Percentiles rank a stretch among this genome's conserved stretches.
Evolutionary conservation across 2,888 invertebrate genomes (phyloP).

Genomic region (Apeira syringaria): DNA sequence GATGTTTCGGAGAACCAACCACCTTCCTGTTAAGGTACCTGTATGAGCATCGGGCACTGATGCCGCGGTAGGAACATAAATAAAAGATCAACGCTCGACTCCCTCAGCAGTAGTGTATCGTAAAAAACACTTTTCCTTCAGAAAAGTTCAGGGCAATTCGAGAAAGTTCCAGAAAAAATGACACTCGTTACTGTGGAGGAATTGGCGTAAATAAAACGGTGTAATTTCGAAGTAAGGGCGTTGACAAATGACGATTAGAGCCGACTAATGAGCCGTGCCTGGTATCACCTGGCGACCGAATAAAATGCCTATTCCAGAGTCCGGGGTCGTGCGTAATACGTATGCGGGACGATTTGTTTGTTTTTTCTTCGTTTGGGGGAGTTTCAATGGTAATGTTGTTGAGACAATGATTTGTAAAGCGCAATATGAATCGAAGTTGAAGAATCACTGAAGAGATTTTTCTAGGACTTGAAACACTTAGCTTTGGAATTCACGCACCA

Average conservation of each 20-base stretch:
- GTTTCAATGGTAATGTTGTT: slow-evolving; percentile 19
- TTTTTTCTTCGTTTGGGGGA: slow-evolving; percentile 27
- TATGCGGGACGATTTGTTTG: slow-evolving; percentile 43
- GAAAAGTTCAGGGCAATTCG: slow-evolving; percentile 28
- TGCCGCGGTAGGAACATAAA: slow-evolving; percentile 32
- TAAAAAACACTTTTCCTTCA: slow-evolving; percentile 40
- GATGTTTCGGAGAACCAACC: slow-evolving; percentile 8
- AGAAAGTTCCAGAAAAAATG: slow-evolving; percentile 52
- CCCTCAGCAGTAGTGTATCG: slow-evolving; percentile 23
- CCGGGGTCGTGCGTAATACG: slow-evolving; percentile 25
- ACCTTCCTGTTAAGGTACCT: background rate
- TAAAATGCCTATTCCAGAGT: slow-evolving; percentile 47
- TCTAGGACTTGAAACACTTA: too few relatives aligned
- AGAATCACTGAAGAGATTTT: too few relatives aligned
- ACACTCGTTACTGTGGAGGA: slow-evolving; percentile 66
- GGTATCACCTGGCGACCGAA: slow-evolving; percentile 64
- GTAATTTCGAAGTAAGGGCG: slow-evolving; percentile 54
- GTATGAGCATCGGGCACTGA: background rate
- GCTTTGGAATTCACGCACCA: too few relatives aligned
- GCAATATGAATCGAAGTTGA: too few relatives aligned
- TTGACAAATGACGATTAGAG: slow-evolving; percentile 70
- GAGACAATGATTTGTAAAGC: too few relatives aligned
- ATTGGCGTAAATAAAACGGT: slow-evolving; percentile 73
- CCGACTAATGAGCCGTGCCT: slow-evolving; percentile 63
- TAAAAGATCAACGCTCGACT: slow-evolving; percentile 42